Conservation (phyloP, 2,113 vertebrate species). For the Notothenia rossii region DNA sequence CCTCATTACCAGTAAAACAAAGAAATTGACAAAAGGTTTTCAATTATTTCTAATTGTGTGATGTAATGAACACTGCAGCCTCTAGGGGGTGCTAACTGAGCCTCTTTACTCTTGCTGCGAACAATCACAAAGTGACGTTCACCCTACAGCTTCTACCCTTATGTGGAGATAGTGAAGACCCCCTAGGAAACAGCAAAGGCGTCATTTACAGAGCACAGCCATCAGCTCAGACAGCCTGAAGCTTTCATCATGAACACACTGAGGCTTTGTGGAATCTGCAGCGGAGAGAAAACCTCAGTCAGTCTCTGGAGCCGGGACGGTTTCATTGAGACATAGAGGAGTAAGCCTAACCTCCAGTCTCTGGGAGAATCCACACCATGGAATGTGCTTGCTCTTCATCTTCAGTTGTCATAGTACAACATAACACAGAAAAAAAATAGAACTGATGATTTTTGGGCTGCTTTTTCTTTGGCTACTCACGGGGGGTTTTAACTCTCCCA, state of each 20-base stretch:
- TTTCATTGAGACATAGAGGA: conserved; percentile 32
- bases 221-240: background rate
- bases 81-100: conserved; percentile 31
- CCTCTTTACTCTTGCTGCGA: background rate
- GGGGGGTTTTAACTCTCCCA: conserved; percentile 48
- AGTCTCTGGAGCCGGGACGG: conserved; percentile 30
- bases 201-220: conserved; percentile 18
- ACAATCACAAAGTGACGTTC: background rate
- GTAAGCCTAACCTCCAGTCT: conserved; percentile 22
- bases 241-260: conserved; percentile 39
- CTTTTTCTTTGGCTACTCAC: conserved; percentile 32
- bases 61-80: background rate
- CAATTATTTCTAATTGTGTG: background rate
- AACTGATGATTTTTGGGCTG: conserved; percentile 45
- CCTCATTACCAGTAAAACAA: background rate
- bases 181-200: conserved; percentile 7
- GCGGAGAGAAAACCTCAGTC: conserved; percentile 48
- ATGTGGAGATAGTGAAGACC: conserved; percentile 17
- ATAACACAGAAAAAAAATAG: conserved; percentile 23
- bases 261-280: conserved; percentile 50
- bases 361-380: conserved; percentile 35
- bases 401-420: conserved; percentile 68
- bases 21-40: background rate
- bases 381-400: conserved; percentile 59
- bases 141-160: background rate